Evolutionary conservation across 2,113 vertebrate species (phyloP), one percentile per base, ranked within the genome.

Genomic region (Scytalopus superciliaris): DNA sequence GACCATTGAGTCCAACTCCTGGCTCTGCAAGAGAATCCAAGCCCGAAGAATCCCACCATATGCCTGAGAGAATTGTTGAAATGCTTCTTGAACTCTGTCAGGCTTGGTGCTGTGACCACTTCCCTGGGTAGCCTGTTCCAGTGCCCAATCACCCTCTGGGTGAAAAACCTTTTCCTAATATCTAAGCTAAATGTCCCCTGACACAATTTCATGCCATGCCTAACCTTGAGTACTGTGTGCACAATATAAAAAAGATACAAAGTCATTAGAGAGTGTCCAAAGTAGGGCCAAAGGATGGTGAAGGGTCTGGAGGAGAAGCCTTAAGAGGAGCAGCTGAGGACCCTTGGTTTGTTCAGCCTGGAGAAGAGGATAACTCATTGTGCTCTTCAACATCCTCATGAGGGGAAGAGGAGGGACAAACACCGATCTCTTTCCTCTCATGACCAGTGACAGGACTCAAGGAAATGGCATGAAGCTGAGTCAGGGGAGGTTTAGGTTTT

Each of bases 21-120:
- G 39, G 27, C 6, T 31, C 23, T 39, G 15, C n/a, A n/a, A n/a
- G n/a, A n/a, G n/a, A n/a, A n/a, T n/a, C n/a, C n/a, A n/a, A n/a
- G 21, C 12, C 15, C 28, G 28, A 39, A n/a, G 45, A 52, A 24
- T 74, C 23, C 67, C 35, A 57, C 3, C 10, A 52, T 2, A 3
- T 31, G 37, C 44, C 45, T 33, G 52, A n/a, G 10, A 74, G 12
- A 0, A 1, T 31, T 7, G 0, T 67, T 37, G 49, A n/a, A 52
- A 80, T 2, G 1, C 14, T 63, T 27, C 22, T 19, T 40, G 23
- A 83, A 67, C 14, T 79, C 37, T 33, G 24, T 45, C 22, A 16
- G 4, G 10, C 12, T 53, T 37, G 4, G 28, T 53, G 12, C n/a
- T 83, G 31, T 49, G 37, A 50, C n/a, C 7, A 8, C 11, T 49